Conservation (phyloP, 1,140 invertebrate species). For the Ips typographus region DNA sequence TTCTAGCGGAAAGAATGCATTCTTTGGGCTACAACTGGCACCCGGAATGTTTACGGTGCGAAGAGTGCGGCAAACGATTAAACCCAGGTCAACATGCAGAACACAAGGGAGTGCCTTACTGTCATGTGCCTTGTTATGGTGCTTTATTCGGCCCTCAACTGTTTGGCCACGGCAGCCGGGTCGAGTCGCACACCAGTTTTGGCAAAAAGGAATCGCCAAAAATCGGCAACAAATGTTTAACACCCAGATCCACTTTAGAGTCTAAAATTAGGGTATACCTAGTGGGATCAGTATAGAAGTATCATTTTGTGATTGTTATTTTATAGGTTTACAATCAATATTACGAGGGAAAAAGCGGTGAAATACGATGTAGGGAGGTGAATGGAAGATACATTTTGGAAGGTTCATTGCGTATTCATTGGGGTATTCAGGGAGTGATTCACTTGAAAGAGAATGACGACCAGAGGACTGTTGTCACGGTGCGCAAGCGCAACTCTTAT, state of each 20-base stretch:
- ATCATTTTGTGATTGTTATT: not conserved
- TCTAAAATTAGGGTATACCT: slow-evolving; percentile 68
- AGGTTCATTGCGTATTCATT: slow-evolving; percentile 79
- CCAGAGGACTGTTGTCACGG: slow-evolving; percentile 71
- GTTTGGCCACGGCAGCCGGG: slow-evolving; percentile 83
- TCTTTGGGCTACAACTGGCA: slow-evolving; percentile 93
- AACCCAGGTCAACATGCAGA: slow-evolving; percentile 88
- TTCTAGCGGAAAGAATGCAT: slow-evolving; percentile 85
- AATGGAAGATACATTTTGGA: slow-evolving; percentile 78
- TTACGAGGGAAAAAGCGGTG: slow-evolving; percentile 76
- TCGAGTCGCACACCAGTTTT: slow-evolving; percentile 85
- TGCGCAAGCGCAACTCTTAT: slow-evolving; percentile 69
- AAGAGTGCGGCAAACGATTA: slow-evolving; percentile 88
- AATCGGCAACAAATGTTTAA: slow-evolving; percentile 49
- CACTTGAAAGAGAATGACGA: slow-evolving; percentile 87
- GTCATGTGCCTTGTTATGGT: slow-evolving; percentile 87
- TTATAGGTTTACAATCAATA: slow-evolving; percentile 68
- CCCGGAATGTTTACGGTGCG: slow-evolving; percentile 84
- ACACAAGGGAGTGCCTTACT: slow-evolving; percentile 90
- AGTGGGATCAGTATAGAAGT: no score
- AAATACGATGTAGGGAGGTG: slow-evolving; percentile 73
- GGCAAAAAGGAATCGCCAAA: slow-evolving; percentile 60
- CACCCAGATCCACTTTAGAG: slow-evolving; percentile 71
- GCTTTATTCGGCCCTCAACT: slow-evolving; percentile 84
- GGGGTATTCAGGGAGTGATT: slow-evolving; percentile 82